Evolutionary conservation across 2,113 vertebrate genomes (phyloP), one percentile per base, ranked within the genome.

Genomic region (Otolemur garnettii): DNA sequence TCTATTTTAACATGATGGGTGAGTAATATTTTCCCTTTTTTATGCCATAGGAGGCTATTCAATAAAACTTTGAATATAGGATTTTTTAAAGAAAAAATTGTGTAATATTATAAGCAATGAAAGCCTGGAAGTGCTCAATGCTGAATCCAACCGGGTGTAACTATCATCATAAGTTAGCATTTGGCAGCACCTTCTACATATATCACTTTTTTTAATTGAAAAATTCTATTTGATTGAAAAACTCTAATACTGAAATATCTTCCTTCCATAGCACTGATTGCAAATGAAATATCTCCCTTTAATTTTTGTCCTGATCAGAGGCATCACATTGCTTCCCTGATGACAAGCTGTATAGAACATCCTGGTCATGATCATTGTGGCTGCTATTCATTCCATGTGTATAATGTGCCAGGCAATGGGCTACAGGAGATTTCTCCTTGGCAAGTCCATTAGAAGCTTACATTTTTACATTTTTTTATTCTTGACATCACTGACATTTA

Each of bases 1-100:
- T 93, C 93, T 94, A 95, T 93, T 97, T 97, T 94, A 87, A 84
- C 87, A 94, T 87, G 72, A 84, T 85, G 15, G 77, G 21, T 60
- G 80, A 90, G 30, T 88, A 93, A 24, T 96, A 92, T 38, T 22
- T 93, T 33, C 2, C 93, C 68, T 77, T 95, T 81, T 68, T 96
- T 69, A 92, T 42, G 91, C 38, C 79, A 93, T 35, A 50, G 12
- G n/a, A 87, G 8, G 35, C 66, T 92, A 64, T 60, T 84, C 85
- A 91, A 92, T 90, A 96, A 83, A 96, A 95, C 81, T 95, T 85
- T 85, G 33, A 95, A 79, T 84, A 79, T 78, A 93, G 18, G 50
- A 45, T 60, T 95, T 93, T 95, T 89, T 62, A 83, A 96, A 94
- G 71, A 88, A 97, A 96, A 26, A 26, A 85, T 64, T 92, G 85